phyloP scores from a whole-genome alignment of 2,888 invertebrate species.

The Lasioglossum lativentre region DNA sequence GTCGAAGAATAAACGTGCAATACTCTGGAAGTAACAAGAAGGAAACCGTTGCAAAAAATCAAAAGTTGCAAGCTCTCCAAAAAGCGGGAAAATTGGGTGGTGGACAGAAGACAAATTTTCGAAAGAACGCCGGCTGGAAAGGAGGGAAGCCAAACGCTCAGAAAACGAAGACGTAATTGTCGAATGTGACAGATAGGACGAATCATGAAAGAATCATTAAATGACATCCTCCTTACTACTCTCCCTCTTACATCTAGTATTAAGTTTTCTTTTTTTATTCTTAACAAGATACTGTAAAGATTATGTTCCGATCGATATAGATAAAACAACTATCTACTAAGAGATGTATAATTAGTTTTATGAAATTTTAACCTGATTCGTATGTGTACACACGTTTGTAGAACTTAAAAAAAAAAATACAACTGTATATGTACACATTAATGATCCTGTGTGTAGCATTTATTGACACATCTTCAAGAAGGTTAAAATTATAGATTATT shows the following conservation, averaged over 20 bases:
- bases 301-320: constrained; percentile 22
- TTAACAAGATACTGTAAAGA: constrained; percentile 37
- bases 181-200: constrained; percentile 22
- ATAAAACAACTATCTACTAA: constrained; percentile 42
- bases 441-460: background rate
- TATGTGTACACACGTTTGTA: background rate
- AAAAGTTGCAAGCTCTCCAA: constrained; percentile 84
- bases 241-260: constrained; percentile 32
- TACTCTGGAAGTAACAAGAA: constrained; percentile 80
- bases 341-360: constrained; percentile 16
- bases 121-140: constrained; percentile 26
- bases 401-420: background rate
- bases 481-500: constrained; percentile 11
- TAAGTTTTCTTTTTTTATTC: constrained; percentile 58
- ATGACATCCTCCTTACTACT: constrained; percentile 8
- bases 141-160: constrained; percentile 30
- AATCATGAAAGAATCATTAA: constrained; percentile 36
- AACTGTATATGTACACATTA: constrained; percentile 13
- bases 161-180: constrained; percentile 44
- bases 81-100: constrained; percentile 83
- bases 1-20: constrained; percentile 84
- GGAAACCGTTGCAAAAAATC: constrained; percentile 83
- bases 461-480: background rate
- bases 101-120: constrained; percentile 76
- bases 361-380: background rate